Percentiles rank a stretch among this genome's conserved stretches.
Evolutionary conservation across 2,888 invertebrate species (phyloP).

Genomic region (Dicranocentrus wangi): DNA sequence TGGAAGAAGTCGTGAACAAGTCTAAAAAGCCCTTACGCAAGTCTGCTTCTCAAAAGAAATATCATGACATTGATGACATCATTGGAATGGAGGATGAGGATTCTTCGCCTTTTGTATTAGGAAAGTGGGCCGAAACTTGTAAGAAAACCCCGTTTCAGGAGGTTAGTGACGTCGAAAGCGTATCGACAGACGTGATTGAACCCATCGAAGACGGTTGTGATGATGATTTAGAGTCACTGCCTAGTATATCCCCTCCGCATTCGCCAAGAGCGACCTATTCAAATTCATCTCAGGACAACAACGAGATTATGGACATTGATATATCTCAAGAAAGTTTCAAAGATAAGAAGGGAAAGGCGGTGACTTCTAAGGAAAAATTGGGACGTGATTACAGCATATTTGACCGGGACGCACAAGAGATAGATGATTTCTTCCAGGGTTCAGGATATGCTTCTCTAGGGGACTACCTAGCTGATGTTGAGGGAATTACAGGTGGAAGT

Average conservation of each 20-base stretch:
- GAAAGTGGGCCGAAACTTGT: no score
- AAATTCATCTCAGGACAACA: background rate
- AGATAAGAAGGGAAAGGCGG: no score
- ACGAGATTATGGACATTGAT: background rate
- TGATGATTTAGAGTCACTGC: conserved; percentile 33
- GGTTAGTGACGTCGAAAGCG: background rate
- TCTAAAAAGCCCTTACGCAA: no score
- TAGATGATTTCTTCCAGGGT: conserved; percentile 40
- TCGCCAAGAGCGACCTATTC: background rate
- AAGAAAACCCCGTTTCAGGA: no score
- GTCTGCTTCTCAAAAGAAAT: no score
- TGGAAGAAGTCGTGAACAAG: background rate
- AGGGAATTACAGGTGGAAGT: no score
- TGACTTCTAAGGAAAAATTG: no score
- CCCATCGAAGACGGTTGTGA: no score
- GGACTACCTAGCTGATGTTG: conserved; percentile 34
- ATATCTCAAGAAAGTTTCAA: no score
- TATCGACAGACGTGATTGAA: background rate
- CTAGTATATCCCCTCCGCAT: conserved; percentile 29
- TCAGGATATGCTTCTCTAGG: conserved; percentile 24
- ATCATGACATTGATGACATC: background rate
- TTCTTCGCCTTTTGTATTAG: no score
- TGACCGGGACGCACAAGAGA: conserved; percentile 2
- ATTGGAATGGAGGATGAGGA: background rate
- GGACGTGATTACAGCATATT: no score